phyloP scores from a whole-genome alignment of 1,140 invertebrate species.

The Caenorhabditis brenneri region DNA sequence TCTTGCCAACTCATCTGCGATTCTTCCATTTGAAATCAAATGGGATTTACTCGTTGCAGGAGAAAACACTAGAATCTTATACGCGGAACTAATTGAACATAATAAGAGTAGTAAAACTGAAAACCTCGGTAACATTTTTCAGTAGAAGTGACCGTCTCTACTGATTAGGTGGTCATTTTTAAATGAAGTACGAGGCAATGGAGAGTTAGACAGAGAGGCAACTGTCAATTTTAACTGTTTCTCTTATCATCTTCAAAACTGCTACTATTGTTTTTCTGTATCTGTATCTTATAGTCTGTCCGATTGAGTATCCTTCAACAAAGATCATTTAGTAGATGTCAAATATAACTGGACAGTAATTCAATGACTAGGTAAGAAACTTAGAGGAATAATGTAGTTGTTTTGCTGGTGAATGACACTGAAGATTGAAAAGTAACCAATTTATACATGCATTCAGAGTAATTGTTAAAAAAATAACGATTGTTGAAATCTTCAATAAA shows the following conservation, averaged over 20 bases:
- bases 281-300: slow-evolving; percentile 1
- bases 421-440: too few relatives aligned
- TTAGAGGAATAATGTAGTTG: too few relatives aligned
- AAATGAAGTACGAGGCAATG: background rate
- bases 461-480: too few relatives aligned
- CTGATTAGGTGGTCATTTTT: background rate
- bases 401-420: too few relatives aligned
- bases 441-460: too few relatives aligned
- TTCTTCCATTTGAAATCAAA: background rate
- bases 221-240: background rate
- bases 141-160: background rate
- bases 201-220: background rate
- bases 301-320: background rate
- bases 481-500: too few relatives aligned
- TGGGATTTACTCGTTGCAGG: slow-evolving; percentile 14
- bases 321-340: background rate
- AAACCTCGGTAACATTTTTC: background rate
- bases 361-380: too few relatives aligned
- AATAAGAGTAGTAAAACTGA: background rate
- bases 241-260: background rate
- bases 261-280: background rate
- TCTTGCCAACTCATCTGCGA: background rate
- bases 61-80: slow-evolving; percentile 8
- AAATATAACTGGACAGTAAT: too few relatives aligned
- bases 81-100: background rate